Evolutionary conservation across 2,888 invertebrate species (phyloP), one percentile per base, ranked within the genome.

Genomic region (Tetanocera ferruginea): DNA sequence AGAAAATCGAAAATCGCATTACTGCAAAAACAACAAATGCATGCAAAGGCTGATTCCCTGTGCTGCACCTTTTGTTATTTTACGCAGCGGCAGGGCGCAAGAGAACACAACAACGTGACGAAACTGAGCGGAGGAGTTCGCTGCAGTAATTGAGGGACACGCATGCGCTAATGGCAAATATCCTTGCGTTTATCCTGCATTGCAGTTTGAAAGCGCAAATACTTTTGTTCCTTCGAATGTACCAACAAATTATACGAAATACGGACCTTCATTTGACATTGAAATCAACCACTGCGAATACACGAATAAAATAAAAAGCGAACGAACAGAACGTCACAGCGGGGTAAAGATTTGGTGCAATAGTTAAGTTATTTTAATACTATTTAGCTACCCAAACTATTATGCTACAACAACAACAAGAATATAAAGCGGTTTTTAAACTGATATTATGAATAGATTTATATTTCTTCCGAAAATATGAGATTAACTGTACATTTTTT

Each of bases 81-180:
- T 5, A 55, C n/a, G 4, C 52, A 70, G 70, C 52, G 17, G 31
- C 70, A 28, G 5, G 14, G 43, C 11, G 19, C 25, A 25, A 69
- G 28, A 49, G 72, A n/a, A 43, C 57, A 37, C 37, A 14, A 14
- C 28, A 17, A 51, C 19, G 69, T 51, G 49, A 51, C 69, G 23
- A 37, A 25, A 37, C 57, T 34, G 31, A 62, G 73, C 73, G 73
- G 62, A 73, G 73, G 62, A 73, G 73, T 73, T 73, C 23, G 70
- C 67, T 67, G 37, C 70, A 70, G 70, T 51, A 51, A 69, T 69
- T 43, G 60, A 37, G 17, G 57, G 57, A 72, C 55, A 72, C 60
- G 60, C 57, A 72, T 60, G 60, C 72, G 23, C 9, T 69, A 67
- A 67, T 43, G 67, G 25, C 17, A 17, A 31, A 17, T 28, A 52